Evolutionary conservation across 2,888 invertebrate genomes (phyloP).

Genomic region (Eristalis pertinax): DNA sequence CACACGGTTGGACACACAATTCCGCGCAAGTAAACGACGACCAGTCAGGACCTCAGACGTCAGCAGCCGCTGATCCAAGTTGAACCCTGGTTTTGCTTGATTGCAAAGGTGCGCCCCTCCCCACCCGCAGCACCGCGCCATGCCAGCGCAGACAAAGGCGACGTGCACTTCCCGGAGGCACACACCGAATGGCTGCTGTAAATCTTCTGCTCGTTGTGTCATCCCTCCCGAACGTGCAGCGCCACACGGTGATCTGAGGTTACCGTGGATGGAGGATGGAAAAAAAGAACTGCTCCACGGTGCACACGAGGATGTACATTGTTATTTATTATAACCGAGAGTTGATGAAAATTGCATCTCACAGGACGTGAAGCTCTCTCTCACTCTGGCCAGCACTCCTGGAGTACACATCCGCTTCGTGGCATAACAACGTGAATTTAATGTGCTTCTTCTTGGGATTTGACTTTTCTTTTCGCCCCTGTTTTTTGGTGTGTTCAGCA

Average conservation of each 20-base stretch:
- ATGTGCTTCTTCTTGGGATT: background rate
- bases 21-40: background rate
- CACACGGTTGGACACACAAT: constrained; percentile 5
- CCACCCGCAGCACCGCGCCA: background rate
- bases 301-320: background rate
- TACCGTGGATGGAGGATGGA: background rate
- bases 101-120: background rate
- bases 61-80: background rate
- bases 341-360: constrained; percentile 30
- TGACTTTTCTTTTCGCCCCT: background rate
- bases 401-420: background rate
- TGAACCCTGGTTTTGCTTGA: background rate
- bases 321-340: constrained; percentile 19
- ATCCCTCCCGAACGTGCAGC: background rate
- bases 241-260: background rate
- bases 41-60: background rate
- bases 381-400: background rate
- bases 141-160: background rate
- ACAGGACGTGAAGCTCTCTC: background rate
- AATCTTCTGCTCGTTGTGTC: constrained; percentile 21
- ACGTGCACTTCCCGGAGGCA: constrained; percentile 17
- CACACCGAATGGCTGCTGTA: constrained; percentile 36
- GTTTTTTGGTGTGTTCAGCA: background rate
- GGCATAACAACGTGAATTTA: background rate
- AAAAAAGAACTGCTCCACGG: background rate